Evolutionary conservation across 2,888 invertebrate species (phyloP), one percentile per base, ranked within the genome.

Genomic region (Chrysina gloriosa): DNA sequence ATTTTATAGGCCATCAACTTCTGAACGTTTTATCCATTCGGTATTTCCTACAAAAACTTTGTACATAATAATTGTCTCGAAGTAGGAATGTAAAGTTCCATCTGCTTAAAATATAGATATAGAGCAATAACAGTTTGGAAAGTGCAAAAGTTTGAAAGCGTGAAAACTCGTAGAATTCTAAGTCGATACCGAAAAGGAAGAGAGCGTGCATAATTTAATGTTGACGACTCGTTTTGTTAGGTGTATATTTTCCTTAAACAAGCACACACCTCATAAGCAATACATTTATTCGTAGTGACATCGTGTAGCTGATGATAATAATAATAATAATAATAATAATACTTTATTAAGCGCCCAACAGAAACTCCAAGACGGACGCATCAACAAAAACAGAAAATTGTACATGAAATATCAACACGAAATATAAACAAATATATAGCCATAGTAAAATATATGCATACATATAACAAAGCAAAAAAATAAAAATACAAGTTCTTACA

Each of bases 31-130:
- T 50, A 11, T 11, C 14, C 29, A 3, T 52, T 14, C 6, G 0
- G 29, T 16, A 42, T 52, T n/a, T 29, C 27, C 1, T n/a, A 21
- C 23, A 19, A 21, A 56, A 56, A 36, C 36, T 36, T 56, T 39
- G 25, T 50, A 27, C 56, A 56, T 56, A 56, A 56, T 56, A 56
- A 56, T 56, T 56, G 56, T 14, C 11, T 56, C 25, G 23, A 56
- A 21, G 14, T 39, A n/a, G 11, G 9, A 56, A 21, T 14, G 34
- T 29, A 21, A 56, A 21, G 36, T 34, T 34, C 36, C 36, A 23
- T 56, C 19, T 36, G 29, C 16, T 36, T 36, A 56, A 56, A 34
- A 56, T 36, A 36, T 56, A 36, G 52, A 56, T 36, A 56, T 56
- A 36, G 23, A 29, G 56, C 56, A 56, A 56, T 56, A 56, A 56